phyloP scores from a whole-genome alignment of 2,113 vertebrate genomes.

The Gopherus flavomarginatus region DNA sequence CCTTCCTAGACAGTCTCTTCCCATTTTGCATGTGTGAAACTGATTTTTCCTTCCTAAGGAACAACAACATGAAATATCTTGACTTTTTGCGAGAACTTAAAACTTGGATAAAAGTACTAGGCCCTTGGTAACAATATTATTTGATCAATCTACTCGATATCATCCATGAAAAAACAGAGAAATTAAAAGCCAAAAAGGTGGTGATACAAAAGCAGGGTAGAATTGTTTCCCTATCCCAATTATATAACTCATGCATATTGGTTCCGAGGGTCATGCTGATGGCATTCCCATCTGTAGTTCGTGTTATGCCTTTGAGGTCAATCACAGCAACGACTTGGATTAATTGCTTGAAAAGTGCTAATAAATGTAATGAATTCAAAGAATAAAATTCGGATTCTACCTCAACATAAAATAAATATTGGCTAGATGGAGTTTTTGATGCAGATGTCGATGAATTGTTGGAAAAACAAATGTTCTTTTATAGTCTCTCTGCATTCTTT shows the following conservation, averaged over 20 bases:
- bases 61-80: neutral
- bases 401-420: rapidly evolving
- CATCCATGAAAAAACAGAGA: neutral
- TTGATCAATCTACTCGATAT: too few relatives aligned
- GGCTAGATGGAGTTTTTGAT: rapidly evolving
- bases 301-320: neutral
- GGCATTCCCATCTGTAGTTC: neutral
- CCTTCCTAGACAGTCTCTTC: too few relatives aligned
- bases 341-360: neutral
- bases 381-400: neutral
- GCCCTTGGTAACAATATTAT: too few relatives aligned
- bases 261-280: neutral
- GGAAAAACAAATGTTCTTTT: neutral
- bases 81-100: neutral
- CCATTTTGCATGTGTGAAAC: too few relatives aligned
- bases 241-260: neutral
- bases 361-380: neutral
- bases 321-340: neutral
- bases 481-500: neutral
- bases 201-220: neutral
- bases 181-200: too few relatives aligned
- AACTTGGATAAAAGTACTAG: neutral
- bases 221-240: neutral
- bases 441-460: neutral
- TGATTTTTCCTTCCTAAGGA: too few relatives aligned